Percentiles rank a stretch among this genome's conserved stretches.
Evolutionary conservation across 2,113 vertebrate species (phyloP).

Genomic region (Caranx melampygus): DNA sequence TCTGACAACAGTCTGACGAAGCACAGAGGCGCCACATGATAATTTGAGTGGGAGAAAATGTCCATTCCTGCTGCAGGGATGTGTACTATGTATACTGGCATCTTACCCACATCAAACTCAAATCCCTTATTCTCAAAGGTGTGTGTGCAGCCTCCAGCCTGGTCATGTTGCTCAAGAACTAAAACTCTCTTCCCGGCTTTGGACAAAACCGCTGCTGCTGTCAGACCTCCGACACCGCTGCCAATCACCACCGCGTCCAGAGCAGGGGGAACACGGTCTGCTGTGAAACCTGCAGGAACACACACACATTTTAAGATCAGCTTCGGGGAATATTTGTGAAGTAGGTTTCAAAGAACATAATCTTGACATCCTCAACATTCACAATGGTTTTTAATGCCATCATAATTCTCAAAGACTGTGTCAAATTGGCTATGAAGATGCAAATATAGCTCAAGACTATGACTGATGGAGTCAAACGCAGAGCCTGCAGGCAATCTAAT

Average conservation of each 20-base stretch:
- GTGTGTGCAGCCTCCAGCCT: constrained; percentile 88
- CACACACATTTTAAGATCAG: background rate
- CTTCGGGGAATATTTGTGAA: background rate
- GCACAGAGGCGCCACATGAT: too few species aligned
- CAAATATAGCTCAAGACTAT: too few species aligned
- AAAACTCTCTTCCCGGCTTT: constrained; percentile 84
- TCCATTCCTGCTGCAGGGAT: background rate
- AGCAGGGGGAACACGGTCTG: constrained; percentile 72
- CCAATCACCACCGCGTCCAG: constrained; percentile 88
- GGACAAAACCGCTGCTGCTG: constrained; percentile 80
- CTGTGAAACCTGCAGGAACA: constrained; percentile 74
- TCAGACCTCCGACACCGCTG: constrained; percentile 86
- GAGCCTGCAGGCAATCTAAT: too few species aligned
- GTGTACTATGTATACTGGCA: background rate
- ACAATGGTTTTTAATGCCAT: too few species aligned
- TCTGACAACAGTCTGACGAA: too few species aligned
- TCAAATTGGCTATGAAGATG: too few species aligned
- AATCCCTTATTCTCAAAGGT: constrained; percentile 84
- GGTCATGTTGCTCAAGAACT: constrained; percentile 88
- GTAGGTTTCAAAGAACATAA: too few species aligned
- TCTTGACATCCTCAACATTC: too few species aligned
- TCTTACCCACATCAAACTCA: constrained; percentile 89
- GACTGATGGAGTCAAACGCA: too few species aligned
- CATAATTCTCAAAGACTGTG: too few species aligned
- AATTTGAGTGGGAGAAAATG: background rate